Evolutionary conservation across 2,888 invertebrate species (phyloP).

Genomic region (Trachelus tabidus): DNA sequence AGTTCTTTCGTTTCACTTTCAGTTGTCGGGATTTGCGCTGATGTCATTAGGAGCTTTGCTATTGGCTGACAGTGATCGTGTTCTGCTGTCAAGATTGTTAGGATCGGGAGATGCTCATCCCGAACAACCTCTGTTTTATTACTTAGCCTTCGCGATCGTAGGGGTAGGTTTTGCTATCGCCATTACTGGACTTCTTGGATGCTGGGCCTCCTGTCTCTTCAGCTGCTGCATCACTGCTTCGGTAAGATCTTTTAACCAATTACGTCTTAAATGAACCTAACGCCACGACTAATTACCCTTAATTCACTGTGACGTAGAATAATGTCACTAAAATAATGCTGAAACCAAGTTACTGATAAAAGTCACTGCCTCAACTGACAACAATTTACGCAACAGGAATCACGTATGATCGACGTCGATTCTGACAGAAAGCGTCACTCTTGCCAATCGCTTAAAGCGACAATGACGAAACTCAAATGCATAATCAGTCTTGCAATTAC

Average conservation of each 20-base stretch:
- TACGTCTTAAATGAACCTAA: not conserved
- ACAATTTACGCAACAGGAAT: too few relatives aligned
- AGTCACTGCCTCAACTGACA: too few relatives aligned
- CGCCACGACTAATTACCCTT: too few relatives aligned
- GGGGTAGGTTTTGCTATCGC: constrained; percentile 77
- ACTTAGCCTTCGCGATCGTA: constrained; percentile 78
- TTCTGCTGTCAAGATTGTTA: constrained; percentile 78
- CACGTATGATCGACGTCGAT: too few relatives aligned
- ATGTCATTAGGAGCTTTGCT: constrained; percentile 80
- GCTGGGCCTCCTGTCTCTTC: constrained; percentile 83
- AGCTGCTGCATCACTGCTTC: constrained; percentile 79
- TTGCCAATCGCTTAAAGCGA: too few relatives aligned
- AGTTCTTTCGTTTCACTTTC: constrained; percentile 48
- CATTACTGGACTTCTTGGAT: constrained; percentile 79
- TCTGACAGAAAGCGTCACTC: too few relatives aligned
- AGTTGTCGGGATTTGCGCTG: constrained; percentile 80
- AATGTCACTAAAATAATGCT: too few relatives aligned
- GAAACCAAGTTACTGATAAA: too few relatives aligned
- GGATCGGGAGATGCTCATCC: constrained; percentile 72
- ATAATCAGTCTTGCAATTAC: too few relatives aligned
- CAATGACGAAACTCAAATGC: too few relatives aligned
- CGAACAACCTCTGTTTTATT: constrained; percentile 81
- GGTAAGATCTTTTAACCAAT: constrained; percentile 66
- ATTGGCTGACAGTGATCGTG: constrained; percentile 77
- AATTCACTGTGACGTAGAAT: too few relatives aligned